A percentile compares a stretch with the other conserved stretches of the same genome.
phyloP scores from a whole-genome alignment of 2,888 invertebrate genomes.

The Sarcophaga caerulescens region DNA sequence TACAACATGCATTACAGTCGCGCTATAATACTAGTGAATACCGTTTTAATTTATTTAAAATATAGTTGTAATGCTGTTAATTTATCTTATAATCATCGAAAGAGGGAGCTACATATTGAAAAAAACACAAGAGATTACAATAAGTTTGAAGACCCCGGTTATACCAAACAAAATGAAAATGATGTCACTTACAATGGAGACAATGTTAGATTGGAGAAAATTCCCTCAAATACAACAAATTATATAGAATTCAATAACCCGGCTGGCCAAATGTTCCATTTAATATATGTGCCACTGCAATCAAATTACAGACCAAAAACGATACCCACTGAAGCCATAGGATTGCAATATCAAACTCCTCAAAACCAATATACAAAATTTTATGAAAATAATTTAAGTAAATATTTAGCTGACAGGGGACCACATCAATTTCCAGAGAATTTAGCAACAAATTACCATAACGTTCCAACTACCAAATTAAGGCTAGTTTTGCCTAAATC shows the following conservation, averaged over 20 bases:
- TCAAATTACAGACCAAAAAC: slow-evolving; percentile 10
- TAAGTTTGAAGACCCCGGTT: slow-evolving; percentile 51
- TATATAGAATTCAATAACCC: slow-evolving; percentile 35
- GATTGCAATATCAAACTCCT: not conserved
- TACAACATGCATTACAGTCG: slow-evolving; percentile 47
- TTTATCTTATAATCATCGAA: slow-evolving; percentile 45
- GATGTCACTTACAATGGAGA: not conserved
- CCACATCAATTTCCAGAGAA: slow-evolving; percentile 46
- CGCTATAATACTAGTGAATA: slow-evolving; percentile 26
- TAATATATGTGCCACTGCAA: slow-evolving; percentile 43
- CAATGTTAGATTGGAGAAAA: not conserved
- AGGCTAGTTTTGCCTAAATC: slow-evolving; percentile 6
- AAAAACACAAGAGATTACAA: slow-evolving; percentile 24
- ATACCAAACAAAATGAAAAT: slow-evolving; percentile 45
- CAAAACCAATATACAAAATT: not conserved
- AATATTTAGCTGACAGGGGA: slow-evolving; percentile 32
- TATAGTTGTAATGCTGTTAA: not conserved
- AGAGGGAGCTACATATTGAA: slow-evolving; percentile 52
- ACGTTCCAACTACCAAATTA: not conserved
- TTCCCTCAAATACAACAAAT: slow-evolving; percentile 34
- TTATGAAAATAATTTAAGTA: not conserved
- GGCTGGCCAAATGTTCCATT: slow-evolving; percentile 49
- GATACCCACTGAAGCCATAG: not conserved
- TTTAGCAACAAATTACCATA: slow-evolving; percentile 24
- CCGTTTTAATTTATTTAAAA: slow-evolving; percentile 13